phyloP scores from a whole-genome alignment of 2,888 invertebrate species.

The Invenusta paracnida region DNA sequence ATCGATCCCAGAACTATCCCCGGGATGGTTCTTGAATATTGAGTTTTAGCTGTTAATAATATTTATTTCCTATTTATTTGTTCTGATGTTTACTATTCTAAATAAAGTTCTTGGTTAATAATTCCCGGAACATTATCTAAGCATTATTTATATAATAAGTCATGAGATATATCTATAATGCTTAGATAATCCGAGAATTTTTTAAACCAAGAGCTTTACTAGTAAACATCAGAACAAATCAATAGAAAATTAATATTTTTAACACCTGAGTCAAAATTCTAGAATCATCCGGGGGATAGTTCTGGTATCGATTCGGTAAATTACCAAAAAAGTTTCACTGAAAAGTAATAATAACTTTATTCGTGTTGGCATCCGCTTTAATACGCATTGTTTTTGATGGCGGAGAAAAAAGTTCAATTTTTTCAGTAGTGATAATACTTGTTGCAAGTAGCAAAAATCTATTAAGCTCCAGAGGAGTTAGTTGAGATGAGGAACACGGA shows the following conservation, averaged over 20 bases:
- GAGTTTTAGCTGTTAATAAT: not conserved
- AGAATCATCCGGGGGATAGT: constrained; percentile 3
- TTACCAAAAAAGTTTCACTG: constrained; percentile 10
- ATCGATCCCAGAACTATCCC: not conserved
- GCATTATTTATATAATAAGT: too few species aligned
- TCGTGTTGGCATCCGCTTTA: constrained; percentile 17
- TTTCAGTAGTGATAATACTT: not conserved
- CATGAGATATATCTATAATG: too few species aligned
- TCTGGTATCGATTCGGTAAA: not conserved
- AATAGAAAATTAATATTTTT: constrained; percentile 5
- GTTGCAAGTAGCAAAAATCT: not conserved
- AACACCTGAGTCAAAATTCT: not conserved
- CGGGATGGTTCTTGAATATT: constrained; percentile 17
- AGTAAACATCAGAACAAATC: too few species aligned
- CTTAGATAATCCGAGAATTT: not conserved
- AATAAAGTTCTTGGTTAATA: not conserved
- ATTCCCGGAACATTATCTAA: not conserved
- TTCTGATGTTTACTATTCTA: too few species aligned
- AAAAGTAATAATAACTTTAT: constrained; percentile 19
- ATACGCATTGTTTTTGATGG: constrained; percentile 4
- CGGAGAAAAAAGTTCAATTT: too few species aligned
- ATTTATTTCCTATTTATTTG: not conserved
- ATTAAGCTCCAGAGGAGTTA: not conserved
- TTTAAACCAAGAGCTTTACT: not conserved
- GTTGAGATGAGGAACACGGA: not conserved